Conservation (phyloP, 2,113 vertebrate species). For the Prionailurus bengalensis region DNA sequence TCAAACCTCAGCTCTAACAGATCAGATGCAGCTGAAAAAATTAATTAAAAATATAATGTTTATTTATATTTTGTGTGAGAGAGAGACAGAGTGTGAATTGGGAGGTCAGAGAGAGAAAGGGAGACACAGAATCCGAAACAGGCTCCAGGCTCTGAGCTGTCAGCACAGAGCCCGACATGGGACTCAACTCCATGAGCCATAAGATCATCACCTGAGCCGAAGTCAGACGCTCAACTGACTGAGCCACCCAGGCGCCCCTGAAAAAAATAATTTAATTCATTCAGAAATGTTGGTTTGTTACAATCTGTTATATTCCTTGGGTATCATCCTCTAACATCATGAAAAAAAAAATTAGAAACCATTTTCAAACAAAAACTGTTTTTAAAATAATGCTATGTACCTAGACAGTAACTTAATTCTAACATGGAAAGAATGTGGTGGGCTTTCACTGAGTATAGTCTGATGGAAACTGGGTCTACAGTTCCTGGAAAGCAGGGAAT, state of each 20-base stretch:
- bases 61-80: too few relatives aligned
- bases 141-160: too few relatives aligned
- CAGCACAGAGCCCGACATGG: too few relatives aligned
- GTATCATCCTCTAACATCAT: slow-evolving; percentile 9
- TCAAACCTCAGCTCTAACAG: background rate
- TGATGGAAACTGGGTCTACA: background rate
- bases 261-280: slow-evolving; percentile 54
- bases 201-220: too few relatives aligned
- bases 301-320: slow-evolving; percentile 26
- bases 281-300: slow-evolving; percentile 59
- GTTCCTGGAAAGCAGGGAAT: background rate
- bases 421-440: background rate
- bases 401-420: background rate
- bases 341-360: background rate
- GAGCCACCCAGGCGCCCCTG: too few relatives aligned
- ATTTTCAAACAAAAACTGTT: slow-evolving; percentile 2
- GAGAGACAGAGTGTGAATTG: too few relatives aligned
- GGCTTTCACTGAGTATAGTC: background rate
- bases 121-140: too few relatives aligned
- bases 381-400: background rate
- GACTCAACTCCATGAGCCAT: too few relatives aligned
- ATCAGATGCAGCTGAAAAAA: background rate
- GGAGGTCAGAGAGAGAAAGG: too few relatives aligned
- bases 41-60: too few relatives aligned
- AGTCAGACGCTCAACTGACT: too few relatives aligned